Percentiles rank a stretch among this genome's conserved stretches.
These are phyloP conservation scores for Falco concolor DNA, from an alignment of 2,797 vertebrate genomes.

Conservation along the genomic window DNA sequence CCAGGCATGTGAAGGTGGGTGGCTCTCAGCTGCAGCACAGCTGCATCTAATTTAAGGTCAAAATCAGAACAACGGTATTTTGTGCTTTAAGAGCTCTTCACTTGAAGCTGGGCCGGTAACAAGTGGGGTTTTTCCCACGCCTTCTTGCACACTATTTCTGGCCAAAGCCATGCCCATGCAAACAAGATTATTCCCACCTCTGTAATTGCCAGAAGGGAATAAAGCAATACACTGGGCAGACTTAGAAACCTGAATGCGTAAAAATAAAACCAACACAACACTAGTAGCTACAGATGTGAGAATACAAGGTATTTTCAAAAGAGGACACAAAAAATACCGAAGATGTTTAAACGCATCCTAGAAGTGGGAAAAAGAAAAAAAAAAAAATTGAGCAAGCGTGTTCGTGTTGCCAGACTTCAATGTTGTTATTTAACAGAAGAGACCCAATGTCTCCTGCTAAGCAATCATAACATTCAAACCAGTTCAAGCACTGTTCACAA, in stretches of 20 bases:
- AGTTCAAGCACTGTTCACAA: slow-evolving; percentile 6
- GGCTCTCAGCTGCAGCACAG: background rate
- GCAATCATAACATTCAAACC: background rate
- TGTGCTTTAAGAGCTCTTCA: background rate
- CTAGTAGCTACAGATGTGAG: background rate
- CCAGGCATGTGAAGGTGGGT: background rate
- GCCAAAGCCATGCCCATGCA: background rate
- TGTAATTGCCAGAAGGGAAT: background rate
- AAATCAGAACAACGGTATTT: background rate
- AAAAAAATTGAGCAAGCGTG: background rate
- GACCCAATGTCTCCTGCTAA: background rate
- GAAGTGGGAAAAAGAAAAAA: background rate
- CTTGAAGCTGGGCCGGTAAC: background rate
- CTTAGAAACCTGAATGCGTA: background rate
- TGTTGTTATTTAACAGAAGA: background rate
- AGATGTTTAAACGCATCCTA: background rate
- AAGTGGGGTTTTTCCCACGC: background rate
- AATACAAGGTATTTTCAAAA: background rate
- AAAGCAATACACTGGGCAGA: background rate
- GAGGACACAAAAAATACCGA: background rate
- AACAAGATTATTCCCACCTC: background rate
- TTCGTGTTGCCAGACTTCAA: background rate
- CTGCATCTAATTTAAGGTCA: background rate
- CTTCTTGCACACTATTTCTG: background rate
- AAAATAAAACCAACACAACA: background rate